Evolutionary conservation across 1,140 invertebrate genomes (phyloP).

Genomic region (Sitodiplosis mosellana): DNA sequence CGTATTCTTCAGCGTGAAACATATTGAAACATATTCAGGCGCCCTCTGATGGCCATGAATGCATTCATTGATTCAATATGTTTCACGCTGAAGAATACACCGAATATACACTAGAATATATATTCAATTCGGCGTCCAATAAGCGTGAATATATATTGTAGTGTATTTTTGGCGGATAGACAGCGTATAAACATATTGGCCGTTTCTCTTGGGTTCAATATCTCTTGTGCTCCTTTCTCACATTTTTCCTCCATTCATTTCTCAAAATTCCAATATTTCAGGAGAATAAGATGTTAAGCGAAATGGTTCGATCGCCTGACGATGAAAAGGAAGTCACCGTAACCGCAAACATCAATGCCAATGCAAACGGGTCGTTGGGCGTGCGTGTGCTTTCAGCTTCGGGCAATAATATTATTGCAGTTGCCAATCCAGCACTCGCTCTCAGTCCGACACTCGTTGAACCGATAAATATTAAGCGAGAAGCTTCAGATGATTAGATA

Average conservation of each 20-base stretch:
- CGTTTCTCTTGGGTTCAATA: neutral
- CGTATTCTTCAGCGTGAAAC: no score
- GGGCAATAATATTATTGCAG: slow-evolving; percentile 70
- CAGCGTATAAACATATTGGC: no score
- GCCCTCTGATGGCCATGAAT: no score
- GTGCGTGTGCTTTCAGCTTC: slow-evolving; percentile 62
- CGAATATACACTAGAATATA: no score
- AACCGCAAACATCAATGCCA: neutral
- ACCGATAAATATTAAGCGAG: slow-evolving; percentile 15
- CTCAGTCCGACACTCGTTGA: slow-evolving; percentile 26
- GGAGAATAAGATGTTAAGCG: neutral
- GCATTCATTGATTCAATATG: no score
- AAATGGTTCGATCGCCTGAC: neutral
- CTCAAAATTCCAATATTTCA: neutral
- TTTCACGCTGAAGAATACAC: no score
- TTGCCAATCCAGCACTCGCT: slow-evolving; percentile 63
- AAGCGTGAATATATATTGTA: no score
- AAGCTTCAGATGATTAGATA: slow-evolving; percentile 8
- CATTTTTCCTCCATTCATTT: neutral
- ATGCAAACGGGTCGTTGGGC: slow-evolving; percentile 18
- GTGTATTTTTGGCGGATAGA: no score
- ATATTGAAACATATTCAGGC: no score
- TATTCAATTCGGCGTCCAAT: no score
- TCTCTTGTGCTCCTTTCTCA: no score
- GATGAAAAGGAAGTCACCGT: neutral